Base-by-base conservation (phyloP, 2,113 vertebrate species). In the Tonatia bakeri region DNA sequence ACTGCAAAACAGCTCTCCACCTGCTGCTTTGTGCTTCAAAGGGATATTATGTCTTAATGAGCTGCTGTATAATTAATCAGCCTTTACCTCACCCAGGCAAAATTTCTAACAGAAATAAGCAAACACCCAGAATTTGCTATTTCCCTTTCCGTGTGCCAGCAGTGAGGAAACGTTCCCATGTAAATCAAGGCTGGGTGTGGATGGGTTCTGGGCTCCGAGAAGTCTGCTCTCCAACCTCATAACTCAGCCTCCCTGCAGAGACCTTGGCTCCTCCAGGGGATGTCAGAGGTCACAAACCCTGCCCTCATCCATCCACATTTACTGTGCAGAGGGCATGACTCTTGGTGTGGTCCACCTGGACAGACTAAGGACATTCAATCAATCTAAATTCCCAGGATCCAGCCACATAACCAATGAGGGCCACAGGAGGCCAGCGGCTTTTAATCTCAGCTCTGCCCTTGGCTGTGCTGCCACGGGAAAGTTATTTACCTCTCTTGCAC, bases 171-270 rank as follows among this genome's bases (percentile, higher is more conserved):
- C 20, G 54, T 97, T 96, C 96, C 96, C 96, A 92, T 97, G 96
- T 97, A 98, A 97, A 97, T 98, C 97, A 98, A 96, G 52, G 95
- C 96, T 95, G 96, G 94, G 95, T 97, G 85, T 96, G 91, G 96
- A 95, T 64, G 97, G 98, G 81, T 90, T 97, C 94, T 97, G 97
- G 97, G 96, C 96, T 97, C 97, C 97, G 96, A 91, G 86, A 93
- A 97, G 97, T 97, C 97, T 97, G 87, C 76, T 94, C 33, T 95
- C 76, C 82, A 91, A 82, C 76, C 70, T 92, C 90, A 70, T 94
- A 96, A 94, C 76, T 97, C 91, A 96, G 83, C 59, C 94, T 82
- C 90, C 91, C 16, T 76, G 54, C 61, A 90, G 91, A 96, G 89
- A 93, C 14, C 89, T 52, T 84, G 69, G 61, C 86, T 90, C 80